Evolutionary conservation across 1,140 invertebrate genomes (phyloP), one percentile per base, ranked within the genome.

Genomic region (Drosophila asahinai): DNA sequence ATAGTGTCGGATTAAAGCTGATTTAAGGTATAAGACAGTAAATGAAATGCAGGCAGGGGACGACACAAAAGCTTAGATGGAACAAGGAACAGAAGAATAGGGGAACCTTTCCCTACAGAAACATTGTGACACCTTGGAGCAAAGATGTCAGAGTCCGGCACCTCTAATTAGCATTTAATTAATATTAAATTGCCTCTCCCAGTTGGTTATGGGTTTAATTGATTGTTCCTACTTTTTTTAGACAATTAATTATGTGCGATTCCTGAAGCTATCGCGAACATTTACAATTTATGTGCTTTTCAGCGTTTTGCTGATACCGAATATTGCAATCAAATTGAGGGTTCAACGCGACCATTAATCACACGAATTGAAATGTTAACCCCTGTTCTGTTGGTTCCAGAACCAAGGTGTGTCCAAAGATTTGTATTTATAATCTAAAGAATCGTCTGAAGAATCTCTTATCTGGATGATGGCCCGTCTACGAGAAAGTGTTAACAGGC

Each of bases 321-420:
- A 62, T 45, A 68, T 48, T 45, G 48, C 63, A 55, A 49, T 47
- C 60, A 17, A 55, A 38, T 27, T 38, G 14, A 36, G 43, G 33
- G 75, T 77, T 78, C 75, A 78, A 51, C 52, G 75, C 33, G 57
- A 55, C 38, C 58, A 78, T 77, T 12, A 78, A 70, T 78, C 75
- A 68, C 17, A 19, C 5, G 3, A 36, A 30, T 11, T 49, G 64
- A 77, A 58, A 59, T 77, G 48, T 57, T 38, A 2, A 25, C 22
- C 22, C 22, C 22, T 25, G 22, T 25, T 25, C 22, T 25, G 22
- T 25, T 25, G 22, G 22, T 6, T 62, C 30, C 42, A 2, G 36
- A 12, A 51, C 74, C 75, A 77, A 68, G 36, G 74, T 77, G 15
- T 17, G 36, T 5, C 15, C 49, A n/a, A 59, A 36, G 11, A 57